Evolutionary conservation across 2,888 invertebrate genomes (phyloP).

Genomic region (Trissonchulus latispiculum): DNA sequence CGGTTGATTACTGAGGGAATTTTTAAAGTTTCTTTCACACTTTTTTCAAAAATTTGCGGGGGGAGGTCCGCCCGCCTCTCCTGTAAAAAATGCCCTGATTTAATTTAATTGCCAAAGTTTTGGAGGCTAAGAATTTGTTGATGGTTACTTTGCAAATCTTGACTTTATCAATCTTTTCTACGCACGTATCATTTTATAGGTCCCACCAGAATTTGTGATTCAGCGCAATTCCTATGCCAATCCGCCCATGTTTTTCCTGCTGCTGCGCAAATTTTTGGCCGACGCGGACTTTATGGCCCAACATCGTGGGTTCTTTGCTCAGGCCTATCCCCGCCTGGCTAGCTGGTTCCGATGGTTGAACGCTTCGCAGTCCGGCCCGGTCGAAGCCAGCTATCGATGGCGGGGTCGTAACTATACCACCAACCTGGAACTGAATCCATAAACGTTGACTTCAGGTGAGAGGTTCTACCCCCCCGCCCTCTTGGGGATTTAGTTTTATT

Average conservation of each 20-base stretch:
- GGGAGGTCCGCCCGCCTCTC: too few relatives aligned
- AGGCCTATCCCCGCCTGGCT: conserved; percentile 54
- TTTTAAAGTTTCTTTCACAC: too few relatives aligned
- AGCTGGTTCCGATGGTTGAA: conserved; percentile 96
- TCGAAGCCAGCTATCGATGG: conserved; percentile 75
- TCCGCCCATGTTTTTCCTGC: conserved; percentile 87
- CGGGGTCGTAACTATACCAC: conserved; percentile 69
- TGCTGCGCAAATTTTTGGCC: conserved; percentile 50
- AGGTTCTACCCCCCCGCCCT: too few relatives aligned
- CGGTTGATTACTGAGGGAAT: too few relatives aligned
- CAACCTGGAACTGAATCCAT: conserved; percentile 79
- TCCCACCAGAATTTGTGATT: conserved; percentile 89
- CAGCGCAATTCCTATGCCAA: conserved; percentile 90
- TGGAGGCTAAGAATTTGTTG: too few relatives aligned
- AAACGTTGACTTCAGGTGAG: conserved; percentile 79
- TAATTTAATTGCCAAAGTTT: too few relatives aligned
- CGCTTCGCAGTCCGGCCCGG: conserved; percentile 64
- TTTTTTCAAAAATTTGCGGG: too few relatives aligned
- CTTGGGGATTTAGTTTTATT: too few relatives aligned
- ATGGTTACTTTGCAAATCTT: too few relatives aligned
- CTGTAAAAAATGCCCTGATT: too few relatives aligned
- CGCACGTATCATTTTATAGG: conserved; percentile 46
- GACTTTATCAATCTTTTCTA: too few relatives aligned
- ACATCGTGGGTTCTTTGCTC: conserved; percentile 53
- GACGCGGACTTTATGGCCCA: conserved; percentile 28